Evolutionary conservation across 1,140 invertebrate species (phyloP).

Genomic region (Drosophila yakuba): DNA sequence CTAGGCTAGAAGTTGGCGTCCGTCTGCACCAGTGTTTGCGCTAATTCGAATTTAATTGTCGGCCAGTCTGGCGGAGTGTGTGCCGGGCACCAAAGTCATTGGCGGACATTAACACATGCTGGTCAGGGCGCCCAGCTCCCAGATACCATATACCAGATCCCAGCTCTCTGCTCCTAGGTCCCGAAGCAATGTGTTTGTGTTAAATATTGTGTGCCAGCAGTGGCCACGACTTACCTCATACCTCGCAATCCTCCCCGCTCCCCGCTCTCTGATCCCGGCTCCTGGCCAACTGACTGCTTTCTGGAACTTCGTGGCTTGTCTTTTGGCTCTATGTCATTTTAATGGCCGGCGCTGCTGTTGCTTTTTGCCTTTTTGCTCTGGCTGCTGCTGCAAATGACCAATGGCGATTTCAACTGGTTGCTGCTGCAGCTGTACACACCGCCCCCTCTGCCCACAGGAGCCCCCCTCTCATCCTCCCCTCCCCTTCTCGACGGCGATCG

Average conservation of each 20-base stretch:
- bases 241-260: constrained; percentile 10
- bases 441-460: not conserved
- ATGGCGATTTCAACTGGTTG: constrained; percentile 79
- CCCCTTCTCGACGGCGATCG: not conserved
- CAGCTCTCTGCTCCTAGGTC: too few relatives aligned
- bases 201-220: constrained; percentile 66
- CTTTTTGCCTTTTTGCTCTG: constrained; percentile 21
- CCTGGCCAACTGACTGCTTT: constrained; percentile 31
- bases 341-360: constrained; percentile 74
- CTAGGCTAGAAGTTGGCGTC: constrained; percentile 21
- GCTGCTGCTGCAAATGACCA: constrained; percentile 67
- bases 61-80: not conserved
- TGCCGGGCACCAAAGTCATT: constrained; percentile 17
- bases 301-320: constrained; percentile 48
- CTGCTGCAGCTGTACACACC: constrained; percentile 64
- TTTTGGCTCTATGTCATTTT: constrained; percentile 77
- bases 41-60: constrained; percentile 78
- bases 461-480: not conserved
- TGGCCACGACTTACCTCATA: constrained; percentile 28
- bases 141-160: too few relatives aligned
- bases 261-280: not conserved
- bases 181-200: constrained; percentile 70
- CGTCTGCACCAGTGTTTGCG: constrained; percentile 44
- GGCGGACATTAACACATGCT: constrained; percentile 68
- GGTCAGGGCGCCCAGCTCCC: constrained; percentile 13